Conservation (phyloP, 2,113 vertebrate species). For the Pelmatolapia mariae region DNA sequence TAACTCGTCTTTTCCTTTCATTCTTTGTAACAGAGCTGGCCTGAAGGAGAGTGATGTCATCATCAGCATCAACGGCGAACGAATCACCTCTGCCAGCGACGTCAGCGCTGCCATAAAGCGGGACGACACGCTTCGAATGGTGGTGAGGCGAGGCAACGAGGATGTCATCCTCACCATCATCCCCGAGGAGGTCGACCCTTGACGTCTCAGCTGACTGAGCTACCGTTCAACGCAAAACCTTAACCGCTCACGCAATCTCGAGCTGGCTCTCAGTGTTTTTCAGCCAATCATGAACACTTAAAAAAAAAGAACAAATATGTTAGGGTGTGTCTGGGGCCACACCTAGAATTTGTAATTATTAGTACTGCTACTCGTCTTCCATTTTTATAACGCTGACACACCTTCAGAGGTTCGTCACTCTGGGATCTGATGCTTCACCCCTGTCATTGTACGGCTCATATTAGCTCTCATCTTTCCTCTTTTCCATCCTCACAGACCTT, state of each 20-base stretch:
- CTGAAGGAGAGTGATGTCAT: conserved; percentile 92
- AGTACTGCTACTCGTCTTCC: neutral
- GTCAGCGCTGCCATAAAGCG: conserved; percentile 89
- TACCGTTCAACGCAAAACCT: neutral
- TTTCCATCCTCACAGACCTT: neutral
- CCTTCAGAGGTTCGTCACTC: neutral
- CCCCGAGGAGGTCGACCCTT: conserved; percentile 89
- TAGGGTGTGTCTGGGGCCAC: conserved; percentile 6
- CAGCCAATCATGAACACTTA: conserved; percentile 61
- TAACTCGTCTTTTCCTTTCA: neutral
- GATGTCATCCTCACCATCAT: conserved; percentile 85
- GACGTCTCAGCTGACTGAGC: conserved; percentile 63
- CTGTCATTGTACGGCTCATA: neutral
- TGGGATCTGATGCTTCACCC: neutral
- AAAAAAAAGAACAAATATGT: neutral
- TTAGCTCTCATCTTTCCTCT: neutral
- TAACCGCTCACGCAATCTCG: conserved; percentile 52
- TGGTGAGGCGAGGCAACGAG: conserved; percentile 92
- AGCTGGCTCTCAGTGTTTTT: conserved; percentile 79
- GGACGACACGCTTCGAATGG: conserved; percentile 78
- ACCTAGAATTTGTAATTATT: conserved; percentile 14
- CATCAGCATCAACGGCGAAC: conserved; percentile 95
- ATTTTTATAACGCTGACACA: neutral
- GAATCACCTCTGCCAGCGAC: conserved; percentile 82
- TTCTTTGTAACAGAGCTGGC: conserved; percentile 74